Evolutionary conservation across 2,797 vertebrate genomes (phyloP).

Genomic region (Darevskia mixta): DNA sequence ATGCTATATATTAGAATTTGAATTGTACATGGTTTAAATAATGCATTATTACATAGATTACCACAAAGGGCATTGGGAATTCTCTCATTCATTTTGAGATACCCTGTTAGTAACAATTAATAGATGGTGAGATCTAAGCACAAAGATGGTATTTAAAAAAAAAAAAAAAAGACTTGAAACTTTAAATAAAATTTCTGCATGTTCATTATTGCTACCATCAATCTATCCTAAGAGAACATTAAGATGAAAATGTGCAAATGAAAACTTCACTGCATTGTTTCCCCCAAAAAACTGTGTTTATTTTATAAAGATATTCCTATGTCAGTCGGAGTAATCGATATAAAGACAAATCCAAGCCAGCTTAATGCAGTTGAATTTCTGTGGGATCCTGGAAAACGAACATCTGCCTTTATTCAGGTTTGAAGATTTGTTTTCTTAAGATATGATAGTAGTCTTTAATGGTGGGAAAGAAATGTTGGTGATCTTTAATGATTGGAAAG

Average conservation of each 20-base stretch:
- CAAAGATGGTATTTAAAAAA: neutral
- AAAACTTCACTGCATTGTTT: neutral
- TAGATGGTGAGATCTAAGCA: neutral
- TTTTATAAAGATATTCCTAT: slow-evolving; percentile 85
- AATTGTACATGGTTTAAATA: neutral
- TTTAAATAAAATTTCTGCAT: neutral
- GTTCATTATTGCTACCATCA: neutral
- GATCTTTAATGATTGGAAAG: neutral
- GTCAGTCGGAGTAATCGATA: slow-evolving; percentile 88
- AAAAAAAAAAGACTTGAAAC: neutral
- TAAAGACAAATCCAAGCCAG: slow-evolving; percentile 85
- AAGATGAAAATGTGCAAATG: neutral
- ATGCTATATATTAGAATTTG: neutral
- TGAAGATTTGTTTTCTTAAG: slow-evolving; percentile 72
- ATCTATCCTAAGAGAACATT: neutral
- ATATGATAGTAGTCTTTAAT: neutral
- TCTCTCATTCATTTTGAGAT: neutral
- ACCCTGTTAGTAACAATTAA: neutral
- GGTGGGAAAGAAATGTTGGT: neutral
- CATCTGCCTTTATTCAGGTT: slow-evolving; percentile 90
- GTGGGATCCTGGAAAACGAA: slow-evolving; percentile 87
- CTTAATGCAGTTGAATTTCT: slow-evolving; percentile 88
- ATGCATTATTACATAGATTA: neutral
- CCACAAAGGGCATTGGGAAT: neutral
- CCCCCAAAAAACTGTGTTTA: slow-evolving; percentile 36